Percentiles rank a stretch among this genome's conserved stretches.
Conservation (phyloP, 1,140 invertebrate genomes). For the Oscheius sp. region DNA sequence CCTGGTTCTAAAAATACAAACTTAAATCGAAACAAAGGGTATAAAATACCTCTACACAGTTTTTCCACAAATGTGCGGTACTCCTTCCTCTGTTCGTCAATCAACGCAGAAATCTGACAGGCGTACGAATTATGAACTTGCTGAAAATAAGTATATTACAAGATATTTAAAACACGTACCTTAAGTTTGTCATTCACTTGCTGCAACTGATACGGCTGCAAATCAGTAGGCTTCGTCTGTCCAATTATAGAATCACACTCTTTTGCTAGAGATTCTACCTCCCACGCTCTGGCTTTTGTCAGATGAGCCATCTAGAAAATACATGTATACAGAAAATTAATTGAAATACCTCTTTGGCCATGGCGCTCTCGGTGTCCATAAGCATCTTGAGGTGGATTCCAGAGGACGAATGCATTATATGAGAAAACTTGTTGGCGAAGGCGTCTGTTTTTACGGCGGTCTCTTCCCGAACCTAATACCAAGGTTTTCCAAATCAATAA, state of each 20-base stretch:
- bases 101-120: not conserved
- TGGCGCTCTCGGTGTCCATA: not conserved
- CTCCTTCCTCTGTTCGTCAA: not conserved
- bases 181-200: not conserved
- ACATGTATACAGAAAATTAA: not conserved
- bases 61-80: not conserved
- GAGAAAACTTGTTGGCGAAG: not conserved
- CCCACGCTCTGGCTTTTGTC: not conserved
- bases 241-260: not conserved
- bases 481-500: not conserved
- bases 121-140: not conserved
- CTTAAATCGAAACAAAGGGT: not conserved
- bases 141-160: not conserved
- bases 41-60: not conserved
- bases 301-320: not conserved
- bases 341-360: constrained; percentile 4
- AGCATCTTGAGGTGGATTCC: not conserved
- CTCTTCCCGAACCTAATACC: not conserved
- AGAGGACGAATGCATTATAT: not conserved
- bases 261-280: not conserved
- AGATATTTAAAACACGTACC: not conserved
- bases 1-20: no score
- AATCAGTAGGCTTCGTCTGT: not conserved
- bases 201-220: not conserved
- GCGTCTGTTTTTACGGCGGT: not conserved